Percentiles rank a stretch among this genome's conserved stretches.
phyloP scores from a whole-genome alignment of 2,113 vertebrate genomes.

The Symphodus melops region DNA sequence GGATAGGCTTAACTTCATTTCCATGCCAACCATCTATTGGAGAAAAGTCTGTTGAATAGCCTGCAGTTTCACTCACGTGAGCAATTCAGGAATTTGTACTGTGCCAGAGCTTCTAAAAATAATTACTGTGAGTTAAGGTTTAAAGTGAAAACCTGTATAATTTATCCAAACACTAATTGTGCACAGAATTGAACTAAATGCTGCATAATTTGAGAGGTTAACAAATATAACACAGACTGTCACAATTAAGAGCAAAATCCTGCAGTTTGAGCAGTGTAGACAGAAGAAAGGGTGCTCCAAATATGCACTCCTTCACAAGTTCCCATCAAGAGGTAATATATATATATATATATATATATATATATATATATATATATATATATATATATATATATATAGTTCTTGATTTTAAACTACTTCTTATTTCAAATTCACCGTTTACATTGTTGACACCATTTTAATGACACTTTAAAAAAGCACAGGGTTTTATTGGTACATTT shows the following conservation, averaged over 20 bases:
- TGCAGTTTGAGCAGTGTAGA: conserved; percentile 18
- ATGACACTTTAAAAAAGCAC: too few species aligned
- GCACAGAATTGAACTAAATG: conserved; percentile 48
- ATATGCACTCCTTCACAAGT: not conserved
- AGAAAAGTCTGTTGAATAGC: too few species aligned
- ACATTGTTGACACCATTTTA: too few species aligned
- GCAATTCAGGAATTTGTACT: not conserved
- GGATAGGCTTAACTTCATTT: too few species aligned
- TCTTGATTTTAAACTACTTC: too few species aligned
- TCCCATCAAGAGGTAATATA: not conserved
- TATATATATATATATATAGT: too few species aligned
- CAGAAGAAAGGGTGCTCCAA: not conserved
- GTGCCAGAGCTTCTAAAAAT: not conserved
- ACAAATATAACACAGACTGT: conserved; percentile 15
- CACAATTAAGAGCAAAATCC: conserved; percentile 43
- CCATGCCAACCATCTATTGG: too few species aligned
- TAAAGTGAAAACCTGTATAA: conserved; percentile 23
- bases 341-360: too few species aligned
- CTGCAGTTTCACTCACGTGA: not conserved
- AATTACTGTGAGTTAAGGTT: conserved; percentile 10
- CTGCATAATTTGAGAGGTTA: conserved; percentile 37
- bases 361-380: too few species aligned
- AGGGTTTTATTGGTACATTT: too few species aligned
- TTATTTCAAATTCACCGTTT: too few species aligned
- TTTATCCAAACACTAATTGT: conserved; percentile 22